Percentiles rank a stretch among this genome's conserved stretches.
Conservation (phyloP, 2,888 invertebrate genomes). For the Eudemis profundana region DNA sequence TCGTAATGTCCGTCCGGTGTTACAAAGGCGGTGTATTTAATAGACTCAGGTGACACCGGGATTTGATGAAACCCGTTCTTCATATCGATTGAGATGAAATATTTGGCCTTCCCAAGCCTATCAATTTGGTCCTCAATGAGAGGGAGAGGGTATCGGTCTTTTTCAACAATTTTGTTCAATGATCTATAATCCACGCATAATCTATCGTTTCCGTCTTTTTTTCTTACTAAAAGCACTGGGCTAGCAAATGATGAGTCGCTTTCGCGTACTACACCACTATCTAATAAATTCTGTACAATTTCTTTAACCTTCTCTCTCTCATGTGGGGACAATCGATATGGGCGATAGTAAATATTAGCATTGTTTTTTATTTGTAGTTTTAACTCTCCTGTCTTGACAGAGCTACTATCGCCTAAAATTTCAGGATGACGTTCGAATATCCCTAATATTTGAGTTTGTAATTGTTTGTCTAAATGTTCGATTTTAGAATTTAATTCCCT, state of each 20-base stretch:
- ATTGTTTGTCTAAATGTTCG: slow-evolving; percentile 31
- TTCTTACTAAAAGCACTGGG: slow-evolving; percentile 48
- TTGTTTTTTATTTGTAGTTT: slow-evolving; percentile 44
- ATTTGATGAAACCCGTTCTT: slow-evolving; percentile 44
- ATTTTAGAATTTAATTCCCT: slow-evolving; percentile 20
- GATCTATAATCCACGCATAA: slow-evolving; percentile 49
- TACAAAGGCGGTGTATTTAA: no score
- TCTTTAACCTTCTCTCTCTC: slow-evolving; percentile 46
- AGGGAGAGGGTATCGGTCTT: slow-evolving; percentile 48
- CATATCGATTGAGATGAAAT: slow-evolving; percentile 28
- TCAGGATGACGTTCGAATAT: slow-evolving; percentile 44
- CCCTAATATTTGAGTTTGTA: slow-evolving; percentile 41
- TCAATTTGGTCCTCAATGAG: slow-evolving; percentile 50
- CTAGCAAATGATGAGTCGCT: slow-evolving; percentile 48
- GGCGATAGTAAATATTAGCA: slow-evolving; percentile 45
- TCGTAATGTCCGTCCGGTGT: slow-evolving; percentile 48
- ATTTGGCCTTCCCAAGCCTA: slow-evolving; percentile 40
- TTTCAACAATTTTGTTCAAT: slow-evolving; percentile 46
- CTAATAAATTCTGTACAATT: slow-evolving; percentile 46
- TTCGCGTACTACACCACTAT: slow-evolving; percentile 46
- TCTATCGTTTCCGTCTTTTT: slow-evolving; percentile 46
- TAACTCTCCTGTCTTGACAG: slow-evolving; percentile 46
- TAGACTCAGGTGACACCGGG: slow-evolving; percentile 28
- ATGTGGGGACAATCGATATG: slow-evolving; percentile 47
- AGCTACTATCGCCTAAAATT: slow-evolving; percentile 32